Base-by-base conservation (phyloP, 2,888 invertebrate species). In the Criorhina ranunculi region DNA sequence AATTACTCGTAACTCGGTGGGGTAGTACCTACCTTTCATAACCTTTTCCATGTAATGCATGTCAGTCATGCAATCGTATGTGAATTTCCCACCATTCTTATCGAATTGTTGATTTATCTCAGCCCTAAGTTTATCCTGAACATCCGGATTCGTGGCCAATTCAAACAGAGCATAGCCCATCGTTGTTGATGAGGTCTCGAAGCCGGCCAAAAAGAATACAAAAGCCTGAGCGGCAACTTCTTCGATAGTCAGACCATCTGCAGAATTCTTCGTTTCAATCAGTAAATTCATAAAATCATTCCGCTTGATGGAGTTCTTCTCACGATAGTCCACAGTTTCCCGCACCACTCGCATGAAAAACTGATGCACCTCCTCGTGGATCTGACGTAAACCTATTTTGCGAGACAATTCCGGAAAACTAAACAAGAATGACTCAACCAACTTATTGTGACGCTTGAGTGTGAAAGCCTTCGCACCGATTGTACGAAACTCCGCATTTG, bases 141-240 rank as follows among this genome's bases (percentile, higher is more conserved):
- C 29, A 2, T 90, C 88, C 6, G 89, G 89, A 24, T 90, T 88
- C 6, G 89, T 37, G 0, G 91, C 90, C 55, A 91, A 55, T 70
- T 91, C 92, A 51, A 89, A 91, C 0, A 91, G 87, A 5, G 89
- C 89, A 78, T 94, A 94, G 76, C 93, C 92, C 2, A 95, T 92
- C 0, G 94, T 93, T 0, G 94, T 93, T 0, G 95, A 94, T 0
- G 94, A 94, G 0, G 95, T 94, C 88, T 94, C 94, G 86, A 94
- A 94, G 0, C 95, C 95, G 7, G 94, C 90, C 9, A 90, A 35
- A 8, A 91, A 87, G 59, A 91, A 91, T 0, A 89, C 87, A 70
- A 91, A 92, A 0, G 89, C 88, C 46, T 92, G 91, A 0, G 91
- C 91, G 0, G 90, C 89, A 17, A 92, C 88, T 80, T 91, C 88